A percentile compares a stretch with the other conserved stretches of the same genome.
phyloP scores from a whole-genome alignment of 2,113 vertebrate genomes.

The Bothrops jararaca region DNA sequence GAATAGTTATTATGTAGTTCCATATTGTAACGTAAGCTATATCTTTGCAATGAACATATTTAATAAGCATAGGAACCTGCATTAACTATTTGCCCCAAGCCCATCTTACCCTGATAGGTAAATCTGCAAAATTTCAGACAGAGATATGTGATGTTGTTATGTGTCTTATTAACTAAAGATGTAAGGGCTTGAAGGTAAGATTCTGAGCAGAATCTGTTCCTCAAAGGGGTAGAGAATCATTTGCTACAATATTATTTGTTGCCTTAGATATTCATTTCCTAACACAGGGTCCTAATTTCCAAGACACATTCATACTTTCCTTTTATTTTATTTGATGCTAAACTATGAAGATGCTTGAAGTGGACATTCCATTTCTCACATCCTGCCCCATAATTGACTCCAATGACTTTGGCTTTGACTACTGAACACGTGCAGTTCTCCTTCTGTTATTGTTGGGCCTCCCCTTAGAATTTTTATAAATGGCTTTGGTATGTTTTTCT shows the following conservation, averaged over 20 bases:
- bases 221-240: not conserved
- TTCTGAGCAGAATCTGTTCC: not conserved
- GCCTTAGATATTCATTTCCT: not conserved
- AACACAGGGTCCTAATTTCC: not conserved
- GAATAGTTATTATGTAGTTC: no score
- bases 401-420: not conserved
- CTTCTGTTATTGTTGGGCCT: not conserved
- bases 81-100: not conserved
- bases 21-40: not conserved
- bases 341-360: not conserved
- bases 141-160: not conserved
- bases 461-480: not conserved
- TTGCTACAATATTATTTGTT: not conserved
- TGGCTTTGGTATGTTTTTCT: not conserved
- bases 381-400: not conserved
- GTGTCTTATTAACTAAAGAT: not conserved
- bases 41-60: not conserved
- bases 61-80: not conserved
- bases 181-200: not conserved
- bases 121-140: not conserved
- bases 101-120: not conserved
- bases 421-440: not conserved
- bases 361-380: not conserved
- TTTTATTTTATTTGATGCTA: not conserved
- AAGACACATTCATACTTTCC: not conserved